A percentile compares a stretch with the other conserved stretches of the same genome.
These are phyloP conservation scores for Abrostola tripartita DNA, from an alignment of 2,888 invertebrate genomes.

Conservation along the genomic window DNA sequence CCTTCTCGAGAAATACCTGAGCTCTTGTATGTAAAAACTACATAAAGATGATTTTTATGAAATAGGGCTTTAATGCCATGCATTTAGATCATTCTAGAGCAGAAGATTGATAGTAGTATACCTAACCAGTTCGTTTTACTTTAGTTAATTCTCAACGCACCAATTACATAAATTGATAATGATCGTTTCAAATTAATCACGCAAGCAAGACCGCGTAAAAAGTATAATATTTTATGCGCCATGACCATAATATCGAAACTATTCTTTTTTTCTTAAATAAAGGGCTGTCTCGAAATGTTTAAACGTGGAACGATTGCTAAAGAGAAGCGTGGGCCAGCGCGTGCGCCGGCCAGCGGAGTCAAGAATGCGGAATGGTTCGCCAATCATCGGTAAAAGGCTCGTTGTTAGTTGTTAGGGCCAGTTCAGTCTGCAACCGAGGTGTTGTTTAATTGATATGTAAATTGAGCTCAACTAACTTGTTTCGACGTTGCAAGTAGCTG, in stretches of 20 bases:
- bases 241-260: neutral
- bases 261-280: constrained; percentile 8
- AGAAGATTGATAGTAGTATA: constrained; percentile 18
- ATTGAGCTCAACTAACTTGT: constrained; percentile 43
- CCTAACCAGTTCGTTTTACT: constrained; percentile 31
- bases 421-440: constrained; percentile 45
- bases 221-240: constrained; percentile 37
- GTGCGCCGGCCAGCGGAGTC: constrained; percentile 41
- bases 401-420: constrained; percentile 58
- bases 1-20: too few relatives aligned
- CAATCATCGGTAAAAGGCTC: constrained; percentile 71
- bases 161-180: constrained; percentile 55
- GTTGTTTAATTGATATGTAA: constrained; percentile 58
- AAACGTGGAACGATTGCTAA: constrained; percentile 34
- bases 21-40: too few relatives aligned
- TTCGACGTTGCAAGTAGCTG: constrained; percentile 27
- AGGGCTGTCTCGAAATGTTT: constrained; percentile 37
- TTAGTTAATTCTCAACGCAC: constrained; percentile 41
- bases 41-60: too few relatives aligned
- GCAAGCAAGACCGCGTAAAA: constrained; percentile 41
- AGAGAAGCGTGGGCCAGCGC: constrained; percentile 55
- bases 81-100: constrained; percentile 4
- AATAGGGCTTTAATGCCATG: neutral
- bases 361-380: constrained; percentile 78
- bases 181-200: constrained; percentile 50